phyloP scores from a whole-genome alignment of 2,797 vertebrate genomes.

The Sebastes vulpes region DNA sequence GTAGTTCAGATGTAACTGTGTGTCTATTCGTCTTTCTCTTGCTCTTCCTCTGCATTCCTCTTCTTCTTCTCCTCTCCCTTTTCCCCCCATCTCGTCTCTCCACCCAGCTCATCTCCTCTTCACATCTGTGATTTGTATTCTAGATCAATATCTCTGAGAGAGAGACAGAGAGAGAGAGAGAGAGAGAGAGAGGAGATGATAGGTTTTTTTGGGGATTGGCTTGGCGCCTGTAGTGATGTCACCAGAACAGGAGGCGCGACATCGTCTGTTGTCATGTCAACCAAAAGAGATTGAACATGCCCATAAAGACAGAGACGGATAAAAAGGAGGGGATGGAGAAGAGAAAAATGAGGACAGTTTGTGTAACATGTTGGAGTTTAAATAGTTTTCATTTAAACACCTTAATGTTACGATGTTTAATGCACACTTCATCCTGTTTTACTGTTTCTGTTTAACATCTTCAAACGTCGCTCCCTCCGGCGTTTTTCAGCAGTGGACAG shows the following conservation, averaged over 20 bases:
- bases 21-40: slow-evolving; percentile 19
- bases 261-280: slow-evolving; percentile 84
- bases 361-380: background rate
- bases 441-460: background rate
- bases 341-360: slow-evolving; percentile 3
- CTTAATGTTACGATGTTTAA: background rate
- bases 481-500: background rate
- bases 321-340: background rate
- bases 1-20: slow-evolving; percentile 29
- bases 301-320: slow-evolving; percentile 27
- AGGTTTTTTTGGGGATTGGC: slow-evolving; percentile 55
- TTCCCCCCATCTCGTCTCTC: slow-evolving; percentile 7
- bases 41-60: background rate
- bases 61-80: background rate
- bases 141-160: slow-evolving; percentile 68
- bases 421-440: background rate
- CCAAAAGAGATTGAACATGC: slow-evolving; percentile 60
- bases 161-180: slow-evolving; percentile 5
- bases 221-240: slow-evolving; percentile 79
- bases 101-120: slow-evolving; percentile 29
- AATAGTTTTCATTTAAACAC: slow-evolving; percentile 12
- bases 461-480: background rate
- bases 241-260: slow-evolving; percentile 70
- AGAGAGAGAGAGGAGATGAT: slow-evolving; percentile 33
- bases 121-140: slow-evolving; percentile 72